Conservation (phyloP, 2,113 vertebrate genomes). For the Sinosuthora webbiana region DNA sequence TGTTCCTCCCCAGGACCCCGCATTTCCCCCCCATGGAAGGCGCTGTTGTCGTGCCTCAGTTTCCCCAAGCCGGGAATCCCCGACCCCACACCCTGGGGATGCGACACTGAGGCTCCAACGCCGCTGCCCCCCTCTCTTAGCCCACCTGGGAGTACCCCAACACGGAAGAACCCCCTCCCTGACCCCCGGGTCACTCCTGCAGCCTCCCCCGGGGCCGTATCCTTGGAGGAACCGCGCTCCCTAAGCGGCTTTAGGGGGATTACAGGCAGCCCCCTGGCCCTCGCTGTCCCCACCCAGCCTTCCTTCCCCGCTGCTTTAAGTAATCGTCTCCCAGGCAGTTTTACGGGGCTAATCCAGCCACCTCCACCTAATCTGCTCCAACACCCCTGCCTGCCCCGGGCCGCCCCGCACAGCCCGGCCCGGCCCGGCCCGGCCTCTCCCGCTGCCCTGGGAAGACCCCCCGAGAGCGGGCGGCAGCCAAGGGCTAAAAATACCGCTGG, state of each 20-base stretch:
- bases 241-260: slow-evolving; percentile 48
- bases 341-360: slow-evolving; percentile 28
- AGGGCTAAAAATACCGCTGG: slow-evolving; percentile 14
- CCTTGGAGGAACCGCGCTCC: neutral
- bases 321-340: slow-evolving; percentile 49
- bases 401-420: neutral
- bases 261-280: slow-evolving; percentile 6
- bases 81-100: rapidly evolving
- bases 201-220: neutral
- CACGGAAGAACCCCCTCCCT: rapidly evolving
- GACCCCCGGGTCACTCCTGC: neutral
- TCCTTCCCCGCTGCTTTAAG: neutral
- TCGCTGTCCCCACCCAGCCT: slow-evolving; percentile 27
- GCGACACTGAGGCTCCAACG: rapidly evolving
- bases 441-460: neutral
- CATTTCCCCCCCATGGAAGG: rapidly evolving
- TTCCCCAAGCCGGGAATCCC: neutral
- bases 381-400: neutral
- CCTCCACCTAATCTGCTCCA: slow-evolving; percentile 39
- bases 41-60: rapidly evolving
- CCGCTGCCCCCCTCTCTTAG: rapidly evolving
- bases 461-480: neutral
- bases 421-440: neutral
- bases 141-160: neutral
- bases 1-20: rapidly evolving